phyloP scores from a whole-genome alignment of 2,797 vertebrate genomes.

The Myotis planiceps region DNA sequence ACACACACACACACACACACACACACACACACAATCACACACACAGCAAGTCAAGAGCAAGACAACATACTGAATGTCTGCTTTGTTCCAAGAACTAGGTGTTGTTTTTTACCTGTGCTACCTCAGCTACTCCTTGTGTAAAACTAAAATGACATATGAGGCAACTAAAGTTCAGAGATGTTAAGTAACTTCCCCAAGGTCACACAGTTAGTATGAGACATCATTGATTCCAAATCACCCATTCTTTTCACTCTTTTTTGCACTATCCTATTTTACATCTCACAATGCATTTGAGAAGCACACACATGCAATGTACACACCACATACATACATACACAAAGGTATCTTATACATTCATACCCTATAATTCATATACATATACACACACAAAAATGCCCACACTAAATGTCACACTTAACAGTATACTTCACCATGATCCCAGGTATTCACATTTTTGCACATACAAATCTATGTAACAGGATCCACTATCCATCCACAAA shows the following conservation, averaged over 20 bases:
- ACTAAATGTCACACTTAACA: not conserved
- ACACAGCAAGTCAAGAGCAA: not conserved
- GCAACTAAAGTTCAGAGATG: not conserved
- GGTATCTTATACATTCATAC: not conserved
- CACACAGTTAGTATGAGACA: not conserved
- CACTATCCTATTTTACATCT: not conserved
- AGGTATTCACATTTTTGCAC: not conserved
- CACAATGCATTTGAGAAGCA: not conserved
- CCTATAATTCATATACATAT: not conserved
- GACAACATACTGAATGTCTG: not conserved
- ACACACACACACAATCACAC: not conserved
- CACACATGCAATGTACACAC: not conserved
- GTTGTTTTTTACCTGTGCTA: not conserved
- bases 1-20: not conserved
- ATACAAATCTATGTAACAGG: not conserved
- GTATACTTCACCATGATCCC: not conserved
- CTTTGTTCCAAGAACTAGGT: not conserved
- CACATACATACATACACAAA: not conserved
- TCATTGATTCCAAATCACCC: not conserved
- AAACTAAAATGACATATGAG: not conserved
- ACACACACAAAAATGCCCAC: not conserved
- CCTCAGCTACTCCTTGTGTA: not conserved
- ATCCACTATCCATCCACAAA: not conserved
- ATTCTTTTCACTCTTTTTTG: not conserved
- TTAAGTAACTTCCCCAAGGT: not conserved